Conservation (phyloP, 2,797 vertebrate genomes). For the Acropternis orthonyx region DNA sequence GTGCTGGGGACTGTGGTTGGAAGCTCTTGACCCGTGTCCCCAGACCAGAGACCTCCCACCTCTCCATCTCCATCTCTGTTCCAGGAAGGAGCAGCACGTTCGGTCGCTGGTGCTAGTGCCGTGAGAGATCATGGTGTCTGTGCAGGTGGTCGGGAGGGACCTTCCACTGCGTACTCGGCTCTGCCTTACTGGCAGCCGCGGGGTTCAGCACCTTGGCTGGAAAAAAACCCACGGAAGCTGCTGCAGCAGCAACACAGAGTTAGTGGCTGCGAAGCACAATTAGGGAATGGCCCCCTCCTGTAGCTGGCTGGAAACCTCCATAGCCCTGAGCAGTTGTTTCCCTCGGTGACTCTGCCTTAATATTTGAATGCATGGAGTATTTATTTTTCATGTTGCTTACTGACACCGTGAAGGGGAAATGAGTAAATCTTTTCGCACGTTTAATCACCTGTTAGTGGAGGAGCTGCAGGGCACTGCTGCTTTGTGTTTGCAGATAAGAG, state of each 20-base stretch:
- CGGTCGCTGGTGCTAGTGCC: rapidly evolving
- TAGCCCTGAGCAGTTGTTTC: background rate
- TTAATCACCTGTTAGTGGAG: conserved; percentile 43
- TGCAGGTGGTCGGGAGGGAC: background rate
- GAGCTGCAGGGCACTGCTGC: conserved; percentile 48
- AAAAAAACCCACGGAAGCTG: rapidly evolving
- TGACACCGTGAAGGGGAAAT: conserved; percentile 32
- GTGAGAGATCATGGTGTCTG: rapidly evolving
- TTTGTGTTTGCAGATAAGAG: background rate
- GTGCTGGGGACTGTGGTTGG: background rate
- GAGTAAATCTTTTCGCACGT: conserved; percentile 54
- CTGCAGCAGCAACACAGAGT: background rate
- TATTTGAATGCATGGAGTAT: conserved; percentile 1
- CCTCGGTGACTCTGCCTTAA: background rate
- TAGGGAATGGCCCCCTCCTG: background rate
- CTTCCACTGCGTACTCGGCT: rapidly evolving
- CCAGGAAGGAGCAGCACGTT: background rate
- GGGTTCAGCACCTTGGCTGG: background rate
- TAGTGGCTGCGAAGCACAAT: background rate
- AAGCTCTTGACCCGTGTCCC: background rate
- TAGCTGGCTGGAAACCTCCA: background rate
- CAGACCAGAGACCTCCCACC: too few relatives aligned
- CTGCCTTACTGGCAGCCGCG: rapidly evolving
- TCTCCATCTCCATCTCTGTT: rapidly evolving
- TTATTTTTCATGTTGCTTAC: conserved; percentile 45